A percentile compares a stretch with the other conserved stretches of the same genome.
Evolutionary conservation across 2,888 invertebrate species (phyloP).

Genomic region (Heliconius sara): DNA sequence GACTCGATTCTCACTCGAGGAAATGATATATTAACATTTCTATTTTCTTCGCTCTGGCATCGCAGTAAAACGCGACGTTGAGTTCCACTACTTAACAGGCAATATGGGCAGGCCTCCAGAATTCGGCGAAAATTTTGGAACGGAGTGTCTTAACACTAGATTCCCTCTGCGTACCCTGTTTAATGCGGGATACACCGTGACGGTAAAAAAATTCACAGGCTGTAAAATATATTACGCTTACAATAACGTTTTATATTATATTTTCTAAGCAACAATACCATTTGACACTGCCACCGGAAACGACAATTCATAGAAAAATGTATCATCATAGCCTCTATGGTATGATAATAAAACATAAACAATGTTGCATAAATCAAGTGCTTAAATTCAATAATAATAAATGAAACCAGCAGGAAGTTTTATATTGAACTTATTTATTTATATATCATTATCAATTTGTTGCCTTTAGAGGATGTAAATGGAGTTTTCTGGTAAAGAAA

Average conservation of each 20-base stretch:
- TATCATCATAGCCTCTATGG: background rate
- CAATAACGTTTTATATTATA: background rate
- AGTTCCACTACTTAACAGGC: too few species aligned
- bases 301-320: constrained; percentile 16
- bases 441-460: background rate
- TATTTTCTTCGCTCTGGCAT: too few species aligned
- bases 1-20: too few species aligned
- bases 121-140: too few species aligned
- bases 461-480: background rate
- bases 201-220: background rate
- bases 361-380: background rate
- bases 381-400: background rate
- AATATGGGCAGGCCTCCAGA: too few species aligned
- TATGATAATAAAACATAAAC: background rate
- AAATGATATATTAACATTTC: too few species aligned
- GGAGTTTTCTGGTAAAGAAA: too few species aligned
- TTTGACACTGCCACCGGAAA: constrained; percentile 17
- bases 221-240: background rate
- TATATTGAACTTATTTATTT: background rate
- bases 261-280: background rate
- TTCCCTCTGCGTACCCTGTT: too few species aligned
- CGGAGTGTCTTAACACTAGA: too few species aligned
- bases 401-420: background rate
- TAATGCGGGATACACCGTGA: too few species aligned
- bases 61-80: too few species aligned